phyloP scores from a whole-genome alignment of 2,113 vertebrate species.

The Petromus typicus region DNA sequence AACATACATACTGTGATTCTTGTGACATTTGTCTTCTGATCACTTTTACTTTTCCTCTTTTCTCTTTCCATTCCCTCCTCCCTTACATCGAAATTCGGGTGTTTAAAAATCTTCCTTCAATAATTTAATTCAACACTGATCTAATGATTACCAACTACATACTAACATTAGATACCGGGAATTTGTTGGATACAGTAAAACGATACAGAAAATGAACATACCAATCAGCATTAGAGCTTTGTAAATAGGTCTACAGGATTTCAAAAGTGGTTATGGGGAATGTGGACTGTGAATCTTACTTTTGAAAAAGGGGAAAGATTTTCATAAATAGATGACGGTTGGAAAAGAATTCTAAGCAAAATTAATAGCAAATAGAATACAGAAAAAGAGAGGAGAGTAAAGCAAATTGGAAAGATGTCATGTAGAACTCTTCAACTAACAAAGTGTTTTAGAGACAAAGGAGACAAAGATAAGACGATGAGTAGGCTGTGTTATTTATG shows the following conservation, averaged over 20 bases:
- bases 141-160: neutral
- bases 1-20: neutral
- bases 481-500: neutral
- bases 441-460: neutral
- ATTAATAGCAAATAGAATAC: neutral
- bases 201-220: constrained; percentile 16
- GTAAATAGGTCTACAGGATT: neutral
- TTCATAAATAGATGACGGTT: neutral
- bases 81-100: neutral
- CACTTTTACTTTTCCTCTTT: neutral
- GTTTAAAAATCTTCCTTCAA: constrained; percentile 35
- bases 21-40: neutral
- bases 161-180: neutral
- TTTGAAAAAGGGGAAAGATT: constrained; percentile 18
- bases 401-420: neutral
- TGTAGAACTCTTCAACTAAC: neutral
- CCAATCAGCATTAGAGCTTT: neutral
- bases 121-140: neutral
- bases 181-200: constrained; percentile 32
- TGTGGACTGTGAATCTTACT: neutral
- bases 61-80: neutral
- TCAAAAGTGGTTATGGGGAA: neutral
- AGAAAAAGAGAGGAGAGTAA: neutral
- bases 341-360: constrained; percentile 22
- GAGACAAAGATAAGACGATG: neutral